phyloP scores from a whole-genome alignment of 2,113 vertebrate genomes.

The Merops nubicus region DNA sequence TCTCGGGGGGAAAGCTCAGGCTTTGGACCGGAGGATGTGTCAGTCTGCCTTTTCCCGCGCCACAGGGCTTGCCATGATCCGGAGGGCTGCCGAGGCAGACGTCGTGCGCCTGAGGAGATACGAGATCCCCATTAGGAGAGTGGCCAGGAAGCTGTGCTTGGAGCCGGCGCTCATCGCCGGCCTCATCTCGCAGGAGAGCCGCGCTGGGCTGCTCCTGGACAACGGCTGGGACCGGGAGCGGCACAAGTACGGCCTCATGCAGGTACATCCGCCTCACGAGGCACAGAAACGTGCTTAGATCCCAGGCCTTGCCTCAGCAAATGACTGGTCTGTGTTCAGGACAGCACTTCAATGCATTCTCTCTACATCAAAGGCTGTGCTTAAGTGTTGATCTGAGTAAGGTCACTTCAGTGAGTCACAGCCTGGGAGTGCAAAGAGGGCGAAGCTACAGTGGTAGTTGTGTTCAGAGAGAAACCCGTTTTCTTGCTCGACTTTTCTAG shows the following conservation, averaged over 20 bases:
- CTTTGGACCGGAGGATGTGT: not conserved
- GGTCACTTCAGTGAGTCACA: not conserved
- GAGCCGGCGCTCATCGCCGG: slow-evolving; percentile 79
- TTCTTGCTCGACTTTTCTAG: slow-evolving; percentile 44
- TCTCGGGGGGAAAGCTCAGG: not conserved
- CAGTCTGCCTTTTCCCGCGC: not conserved
- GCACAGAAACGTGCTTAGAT: not conserved
- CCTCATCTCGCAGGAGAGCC: slow-evolving; percentile 79
- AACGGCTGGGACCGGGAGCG: slow-evolving; percentile 54
- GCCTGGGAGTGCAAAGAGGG: not conserved
- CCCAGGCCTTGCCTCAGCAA: not conserved
- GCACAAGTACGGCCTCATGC: slow-evolving; percentile 69
- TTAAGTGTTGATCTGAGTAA: not conserved
- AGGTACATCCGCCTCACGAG: slow-evolving; percentile 56
- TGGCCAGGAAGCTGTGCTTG: slow-evolving; percentile 70
- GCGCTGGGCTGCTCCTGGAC: slow-evolving; percentile 34
- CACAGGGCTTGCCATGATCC: slow-evolving; percentile 61
- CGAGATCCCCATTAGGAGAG: slow-evolving; percentile 40
- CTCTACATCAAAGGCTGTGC: not conserved
- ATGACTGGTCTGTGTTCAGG: not conserved
- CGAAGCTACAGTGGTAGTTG: not conserved
- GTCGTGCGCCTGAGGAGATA: slow-evolving; percentile 64
- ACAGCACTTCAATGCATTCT: not conserved
- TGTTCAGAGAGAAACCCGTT: not conserved
- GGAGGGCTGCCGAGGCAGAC: slow-evolving; percentile 71